Conservation (phyloP, 2,113 vertebrate genomes). For the Acrocephalus kingi region DNA sequence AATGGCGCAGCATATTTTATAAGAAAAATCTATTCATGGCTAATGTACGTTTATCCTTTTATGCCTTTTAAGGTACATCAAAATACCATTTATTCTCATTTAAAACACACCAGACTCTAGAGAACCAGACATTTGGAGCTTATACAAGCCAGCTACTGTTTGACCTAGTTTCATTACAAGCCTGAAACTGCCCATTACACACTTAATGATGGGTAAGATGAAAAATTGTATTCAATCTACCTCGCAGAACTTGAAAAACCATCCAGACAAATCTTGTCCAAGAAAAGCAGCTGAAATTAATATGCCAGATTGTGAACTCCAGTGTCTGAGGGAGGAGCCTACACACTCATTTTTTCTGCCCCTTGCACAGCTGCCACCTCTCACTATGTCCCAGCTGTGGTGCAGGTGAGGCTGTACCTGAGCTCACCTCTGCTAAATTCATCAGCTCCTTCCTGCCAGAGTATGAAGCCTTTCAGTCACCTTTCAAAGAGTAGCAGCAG, state of each 20-base stretch:
- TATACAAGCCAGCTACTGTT: conserved; percentile 50
- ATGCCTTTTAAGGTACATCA: conserved; percentile 14
- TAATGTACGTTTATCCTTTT: background rate
- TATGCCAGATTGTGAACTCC: conserved; percentile 8
- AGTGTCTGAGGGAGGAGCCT: background rate
- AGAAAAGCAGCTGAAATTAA: conserved; percentile 36
- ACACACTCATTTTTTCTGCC: background rate
- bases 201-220: conserved; percentile 60
- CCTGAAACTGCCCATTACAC: conserved; percentile 60
- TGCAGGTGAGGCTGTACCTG: background rate
- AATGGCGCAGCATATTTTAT: background rate
- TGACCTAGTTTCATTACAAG: conserved; percentile 58
- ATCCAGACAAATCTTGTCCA: background rate
- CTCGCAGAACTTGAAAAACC: conserved; percentile 16
- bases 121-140: conserved; percentile 53
- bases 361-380: background rate
- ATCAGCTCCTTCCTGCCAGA: background rate
- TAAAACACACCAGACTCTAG: conserved; percentile 4
- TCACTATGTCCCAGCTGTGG: background rate
- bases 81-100: conserved; percentile 40
- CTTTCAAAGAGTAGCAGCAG: background rate
- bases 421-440: background rate
- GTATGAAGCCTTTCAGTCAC: background rate
- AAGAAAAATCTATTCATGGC: background rate
- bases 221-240: conserved; percentile 54